Base-by-base conservation (phyloP, 2,797 vertebrate genomes). In the Phrynocephalus guinanensis region DNA sequence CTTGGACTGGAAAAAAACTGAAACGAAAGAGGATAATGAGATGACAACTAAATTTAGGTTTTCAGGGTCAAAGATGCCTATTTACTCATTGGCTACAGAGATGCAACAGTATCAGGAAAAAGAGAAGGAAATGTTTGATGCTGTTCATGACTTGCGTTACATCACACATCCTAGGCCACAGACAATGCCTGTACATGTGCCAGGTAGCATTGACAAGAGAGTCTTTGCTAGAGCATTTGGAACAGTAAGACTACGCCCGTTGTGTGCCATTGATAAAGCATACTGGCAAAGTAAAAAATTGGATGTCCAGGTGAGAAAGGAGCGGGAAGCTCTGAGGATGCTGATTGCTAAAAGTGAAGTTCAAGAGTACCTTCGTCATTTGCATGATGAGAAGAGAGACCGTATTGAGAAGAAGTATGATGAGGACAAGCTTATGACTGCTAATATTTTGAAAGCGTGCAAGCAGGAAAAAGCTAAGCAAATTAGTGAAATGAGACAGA, bases 211-310 rank as follows among this genome's bases (percentile, higher is more conserved):
- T 1, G 6, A 84, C 52, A 95, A 86, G 60, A 93, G 56, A 38
- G 30, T 85, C 1, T 91, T 91, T 86, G 77, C 89, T 30, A 30
- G 52, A 78, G 77, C 87, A 82, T 52, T 73, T 1, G 88, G 86
- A 82, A 44, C 81, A 52, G 68, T 96, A 30, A 94, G 91, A 60
- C 91, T 95, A 24, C 76, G 77, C 44, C 68, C 85, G 8, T 81
- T 95, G 84, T 68, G 30, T 76, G 89, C 93, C 15, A 86, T 96
- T 80, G 96, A 97, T 66, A 93, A 88, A 89, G 93, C 90, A 30
- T 92, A 93, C 50, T 81, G 76, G 72, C 82, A 92, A 38, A 85
- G 87, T 52, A 70, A 94, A 10, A 92, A 92, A 4, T 86, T 56
- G 0, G 90, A 91, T 56, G 82, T 30, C 2, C 67, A 75, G 16